These are phyloP conservation scores for Momotus momota DNA, from an alignment of 2,797 vertebrate species.

Conservation along the genomic window DNA sequence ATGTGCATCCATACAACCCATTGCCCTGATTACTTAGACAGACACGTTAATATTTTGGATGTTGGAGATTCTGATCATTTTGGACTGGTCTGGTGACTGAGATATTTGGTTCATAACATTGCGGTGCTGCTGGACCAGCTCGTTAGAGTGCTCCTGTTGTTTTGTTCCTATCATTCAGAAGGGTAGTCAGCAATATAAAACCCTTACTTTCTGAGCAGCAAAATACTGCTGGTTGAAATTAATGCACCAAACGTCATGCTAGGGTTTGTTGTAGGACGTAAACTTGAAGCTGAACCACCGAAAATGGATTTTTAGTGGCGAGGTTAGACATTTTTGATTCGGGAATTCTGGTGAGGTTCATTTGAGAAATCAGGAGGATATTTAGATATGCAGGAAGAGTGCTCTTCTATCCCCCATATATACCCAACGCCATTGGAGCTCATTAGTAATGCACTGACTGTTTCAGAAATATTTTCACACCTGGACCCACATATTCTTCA, in stretches of 20 bases:
- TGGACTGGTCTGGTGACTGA: background rate
- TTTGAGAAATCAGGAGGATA: conserved; percentile 9
- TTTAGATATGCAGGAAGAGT: background rate
- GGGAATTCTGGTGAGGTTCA: background rate
- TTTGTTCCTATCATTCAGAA: background rate
- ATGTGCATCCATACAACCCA: background rate
- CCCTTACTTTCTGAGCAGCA: background rate
- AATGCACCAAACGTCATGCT: background rate
- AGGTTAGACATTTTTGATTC: conserved; percentile 24
- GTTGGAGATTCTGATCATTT: background rate
- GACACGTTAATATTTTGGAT: background rate
- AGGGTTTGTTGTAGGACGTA: background rate
- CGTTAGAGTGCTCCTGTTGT: background rate
- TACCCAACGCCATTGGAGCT: background rate
- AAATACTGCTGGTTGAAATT: background rate
- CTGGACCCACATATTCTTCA: background rate
- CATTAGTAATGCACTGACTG: conserved; percentile 38
- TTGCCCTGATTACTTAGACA: background rate
- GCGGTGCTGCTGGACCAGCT: background rate
- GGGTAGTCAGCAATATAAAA: background rate
- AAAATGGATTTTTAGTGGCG: conserved; percentile 9
- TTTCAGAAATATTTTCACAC: conserved; percentile 27
- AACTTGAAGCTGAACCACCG: background rate
- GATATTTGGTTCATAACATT: background rate
- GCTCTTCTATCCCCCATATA: background rate